Base-by-base conservation (phyloP, 2,797 vertebrate genomes). In the Astyanax mexicanus region DNA sequence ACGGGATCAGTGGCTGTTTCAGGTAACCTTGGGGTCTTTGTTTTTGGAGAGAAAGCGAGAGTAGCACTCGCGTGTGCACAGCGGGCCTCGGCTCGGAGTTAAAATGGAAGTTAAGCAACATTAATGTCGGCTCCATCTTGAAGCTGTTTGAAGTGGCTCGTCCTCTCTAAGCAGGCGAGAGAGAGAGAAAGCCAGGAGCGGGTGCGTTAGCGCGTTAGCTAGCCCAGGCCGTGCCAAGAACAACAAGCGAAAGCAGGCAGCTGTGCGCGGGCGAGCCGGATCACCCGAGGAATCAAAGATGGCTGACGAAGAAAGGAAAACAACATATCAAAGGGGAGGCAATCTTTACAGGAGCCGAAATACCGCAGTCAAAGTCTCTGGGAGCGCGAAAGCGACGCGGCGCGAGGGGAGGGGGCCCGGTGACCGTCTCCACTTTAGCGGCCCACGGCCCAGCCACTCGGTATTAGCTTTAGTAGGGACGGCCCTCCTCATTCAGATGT, bases 201-300 rank as follows among this genome's bases (percentile, higher is more conserved):
- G 84, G 85, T 74, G 69, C 67, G 70, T 79, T 76, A 76, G 70
- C 65, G n/a, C n/a, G n/a, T n/a, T 40, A 42, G 45, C 89, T 89
- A 89, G n/a, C n/a, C n/a, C n/a, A 89, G 88, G 85, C 78, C 54
- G 78, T 89, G 89, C 89, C 91, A 93, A 89, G 84, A 90, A 91
- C 89, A 92, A 91, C 90, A 92, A 90, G 88, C 81, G n/a, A 73
- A 88, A 89, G 79, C 86, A 90, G 87, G 91, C 89, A 90, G 91
- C 91, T 91, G 91, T 89, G 88, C 85, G 87, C 82, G 75, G 86
- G 87, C 72, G 86, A 90, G 91, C 88, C 85, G 85, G 90, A 83
- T 88, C 86, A 75, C 84, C 84, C 72, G 81, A 84, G 80, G 86
- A 91, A 92, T 92, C 91, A 90, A 92, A 92, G 90, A 89, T 88